Evolutionary conservation across 2,113 vertebrate genomes (phyloP), one percentile per base, ranked within the genome.

Genomic region (Hemiprocne comata): DNA sequence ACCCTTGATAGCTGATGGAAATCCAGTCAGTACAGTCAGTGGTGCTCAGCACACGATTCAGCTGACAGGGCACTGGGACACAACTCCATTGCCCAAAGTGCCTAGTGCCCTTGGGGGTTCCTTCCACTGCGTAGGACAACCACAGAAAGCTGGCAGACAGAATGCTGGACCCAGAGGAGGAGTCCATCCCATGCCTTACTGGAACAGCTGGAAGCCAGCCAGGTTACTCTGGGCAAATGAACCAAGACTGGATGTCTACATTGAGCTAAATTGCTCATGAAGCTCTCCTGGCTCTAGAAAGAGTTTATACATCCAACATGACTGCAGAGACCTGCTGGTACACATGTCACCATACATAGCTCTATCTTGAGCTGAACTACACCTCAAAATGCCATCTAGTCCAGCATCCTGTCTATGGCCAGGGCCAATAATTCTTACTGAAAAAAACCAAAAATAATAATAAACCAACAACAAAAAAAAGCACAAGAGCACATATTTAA

Each of bases 71-170:
- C 51, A 60, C 31, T 5, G n/a, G 23, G 10, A 7, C 31, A 44
- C 1, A 23, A 58, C 20, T 16, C 44, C 15, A 13, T 15, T 29
- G 34, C 29, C 38, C 13, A 2, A n/a, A 28, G 42, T 5, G 33
- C 44, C 31, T 25, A 7, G 33, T 8, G 58, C 5, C 40, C 60
- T 65, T 4, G 34, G 10, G 38, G 38, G 7, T 36, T 66, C 54
- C 55, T 42, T 11, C 42, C 6, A 48, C 46, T 1, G 0, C 2
- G 20, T 5, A 67, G 34, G 36, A 72, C 57, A 13, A 6, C 53
- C 57, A 36, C 26, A 48, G 20, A 6, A 26, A 58, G 66, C 40
- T 62, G 57, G 53, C 16, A 44, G 17, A 72, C 13, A 72, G 31
- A 31, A 33, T 75, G 38, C 36, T 19, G 53, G 44, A 58, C 57